Percentiles rank a stretch among this genome's conserved stretches.
phyloP scores from a whole-genome alignment of 2,888 invertebrate genomes.

The Heliconius sara region DNA sequence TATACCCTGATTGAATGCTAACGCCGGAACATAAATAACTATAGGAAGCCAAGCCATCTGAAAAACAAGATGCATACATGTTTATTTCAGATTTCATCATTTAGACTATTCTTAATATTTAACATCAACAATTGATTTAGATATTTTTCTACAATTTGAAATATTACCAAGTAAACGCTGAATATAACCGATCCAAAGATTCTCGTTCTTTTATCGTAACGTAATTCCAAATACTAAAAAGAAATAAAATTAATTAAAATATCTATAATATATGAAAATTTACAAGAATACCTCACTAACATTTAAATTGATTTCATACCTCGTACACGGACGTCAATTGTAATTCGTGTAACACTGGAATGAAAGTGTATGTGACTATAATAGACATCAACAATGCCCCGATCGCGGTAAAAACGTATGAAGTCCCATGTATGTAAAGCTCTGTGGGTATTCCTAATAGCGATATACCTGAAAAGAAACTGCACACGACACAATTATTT shows the following conservation, averaged over 20 bases:
- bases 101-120: background rate
- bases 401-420: conserved; percentile 86
- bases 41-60: conserved; percentile 89
- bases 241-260: conserved; percentile 13
- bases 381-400: conserved; percentile 86
- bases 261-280: background rate
- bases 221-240: conserved; percentile 86
- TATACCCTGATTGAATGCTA: conserved; percentile 88
- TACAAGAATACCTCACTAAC: background rate
- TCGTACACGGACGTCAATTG: conserved; percentile 90
- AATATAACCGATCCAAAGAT: conserved; percentile 87
- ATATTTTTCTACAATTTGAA: conserved; percentile 28
- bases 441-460: conserved; percentile 91
- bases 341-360: conserved; percentile 89
- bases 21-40: conserved; percentile 88
- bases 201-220: conserved; percentile 86
- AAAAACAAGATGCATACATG: conserved; percentile 5
- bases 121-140: background rate
- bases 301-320: conserved; percentile 65
- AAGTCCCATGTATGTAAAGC: conserved; percentile 90
- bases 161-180: conserved; percentile 85
- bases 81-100: background rate
- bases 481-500: conserved; percentile 54
- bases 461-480: conserved; percentile 90
- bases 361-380: conserved; percentile 84